Base-by-base conservation (phyloP, 1,140 invertebrate genomes). In the Drosophila pectinifera region DNA sequence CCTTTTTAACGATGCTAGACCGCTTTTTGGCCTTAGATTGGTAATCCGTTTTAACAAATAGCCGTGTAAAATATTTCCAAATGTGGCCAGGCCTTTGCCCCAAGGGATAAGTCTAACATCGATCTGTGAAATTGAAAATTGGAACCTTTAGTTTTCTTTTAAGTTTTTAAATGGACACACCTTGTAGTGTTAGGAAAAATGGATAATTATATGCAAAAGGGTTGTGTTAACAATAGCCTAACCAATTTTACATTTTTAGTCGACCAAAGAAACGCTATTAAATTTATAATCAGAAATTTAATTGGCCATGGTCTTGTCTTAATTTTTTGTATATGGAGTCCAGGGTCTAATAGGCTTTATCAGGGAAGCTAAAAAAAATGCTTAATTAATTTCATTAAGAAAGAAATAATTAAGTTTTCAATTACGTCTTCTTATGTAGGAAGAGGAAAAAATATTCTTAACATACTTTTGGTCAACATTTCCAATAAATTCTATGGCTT, bases 11-110 rank as follows among this genome's bases (percentile, higher is more conserved):
- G 68, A 73, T 45, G 46, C 16, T 24, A 26, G 70, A 73, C 70
- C 49, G 43, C 72, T 48, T 49, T 73, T 48, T 65, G 28, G 59
- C 28, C 38, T 38, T 34, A 45, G 48, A 65, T 75, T 57, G 49
- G 73, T 39, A 48, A 54, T 51, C 53, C 49, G 24, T 67, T 57
- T 59, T 76, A 54, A 75, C 53, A 67, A 76, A 75, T 75, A 56
- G 72, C 31, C 43, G 59, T 57, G 26, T 63, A 56, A 55, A 43
- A 70, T 70, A 48, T 57, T 24, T 20, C 28, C 1, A 8, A 42
- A 5, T 24, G 26, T 22, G 31, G 31, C 8, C 22, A 16, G 18
- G 10, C 6, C 10, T 18, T 16, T 31, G 24, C 24, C 59, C 31
- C 59, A 31, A 20, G 59, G 54, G 54, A 63, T 63, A 16, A 26